Percentiles rank a stretch among this genome's conserved stretches.
Conservation (phyloP, 2,888 invertebrate genomes). For the Elgonia sp. region DNA sequence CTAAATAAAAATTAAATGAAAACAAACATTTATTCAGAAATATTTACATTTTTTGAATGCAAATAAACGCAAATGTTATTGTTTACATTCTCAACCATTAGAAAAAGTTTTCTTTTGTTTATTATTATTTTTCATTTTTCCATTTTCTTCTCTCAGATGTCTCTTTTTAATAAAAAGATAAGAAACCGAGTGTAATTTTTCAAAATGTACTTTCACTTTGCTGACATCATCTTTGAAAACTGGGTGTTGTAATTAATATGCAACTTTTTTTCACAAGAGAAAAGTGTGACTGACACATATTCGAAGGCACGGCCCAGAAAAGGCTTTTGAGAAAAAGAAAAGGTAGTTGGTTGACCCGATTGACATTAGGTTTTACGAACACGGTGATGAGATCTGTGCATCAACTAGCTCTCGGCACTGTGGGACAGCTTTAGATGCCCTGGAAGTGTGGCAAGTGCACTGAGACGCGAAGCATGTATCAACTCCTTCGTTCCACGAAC, state of each 20-base stretch:
- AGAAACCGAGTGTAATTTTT: too few species aligned
- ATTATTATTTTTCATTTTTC: too few species aligned
- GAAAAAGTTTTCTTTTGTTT: too few species aligned
- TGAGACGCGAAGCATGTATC: constrained; percentile 52
- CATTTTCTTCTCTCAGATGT: too few species aligned
- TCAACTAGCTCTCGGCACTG: constrained; percentile 55
- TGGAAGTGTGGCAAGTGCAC: constrained; percentile 53
- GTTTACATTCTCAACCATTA: too few species aligned
- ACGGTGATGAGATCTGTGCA: constrained; percentile 65
- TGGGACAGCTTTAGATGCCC: constrained; percentile 57
- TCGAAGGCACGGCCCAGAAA: constrained; percentile 39
- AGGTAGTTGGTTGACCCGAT: constrained; percentile 63
- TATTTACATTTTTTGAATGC: too few species aligned
- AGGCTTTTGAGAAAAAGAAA: constrained; percentile 59
- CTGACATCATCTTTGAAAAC: constrained; percentile 35
- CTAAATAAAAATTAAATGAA: too few species aligned
- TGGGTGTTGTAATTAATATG: constrained; percentile 58
- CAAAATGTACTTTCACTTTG: neutral
- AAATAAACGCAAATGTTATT: too few species aligned
- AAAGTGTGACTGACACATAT: constrained; percentile 51
- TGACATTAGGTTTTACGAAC: constrained; percentile 68
- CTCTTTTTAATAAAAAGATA: too few species aligned
- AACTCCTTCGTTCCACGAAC: constrained; percentile 30
- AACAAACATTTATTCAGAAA: too few species aligned
- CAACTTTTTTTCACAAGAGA: constrained; percentile 32